phyloP scores from a whole-genome alignment of 1,140 invertebrate genomes.

The Copidosoma floridanum region DNA sequence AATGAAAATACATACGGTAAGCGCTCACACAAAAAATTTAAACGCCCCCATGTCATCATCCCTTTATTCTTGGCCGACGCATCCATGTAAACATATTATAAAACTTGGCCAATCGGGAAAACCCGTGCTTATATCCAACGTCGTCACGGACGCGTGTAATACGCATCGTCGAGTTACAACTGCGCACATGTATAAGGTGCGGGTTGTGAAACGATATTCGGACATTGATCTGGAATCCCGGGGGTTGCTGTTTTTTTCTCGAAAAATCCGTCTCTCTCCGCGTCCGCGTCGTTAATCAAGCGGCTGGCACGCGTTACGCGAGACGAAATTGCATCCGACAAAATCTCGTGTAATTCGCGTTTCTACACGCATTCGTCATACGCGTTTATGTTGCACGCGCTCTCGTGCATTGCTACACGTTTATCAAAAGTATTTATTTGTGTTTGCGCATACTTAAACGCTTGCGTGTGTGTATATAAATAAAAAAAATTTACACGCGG shows the following conservation, averaged over 20 bases:
- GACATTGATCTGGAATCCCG: slow-evolving; percentile 3
- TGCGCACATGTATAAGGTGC: too few relatives aligned
- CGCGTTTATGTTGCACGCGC: too few relatives aligned
- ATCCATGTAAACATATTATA: too few relatives aligned
- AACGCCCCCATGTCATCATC: too few relatives aligned
- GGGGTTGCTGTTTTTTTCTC: neutral
- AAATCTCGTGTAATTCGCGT: slow-evolving; percentile 4
- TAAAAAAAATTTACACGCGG: neutral
- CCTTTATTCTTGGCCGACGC: too few relatives aligned
- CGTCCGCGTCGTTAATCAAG: neutral
- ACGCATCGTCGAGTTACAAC: neutral
- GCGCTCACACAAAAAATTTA: too few relatives aligned
- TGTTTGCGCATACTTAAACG: neutral
- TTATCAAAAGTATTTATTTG: neutral
- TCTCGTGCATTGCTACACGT: neutral
- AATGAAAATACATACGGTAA: too few relatives aligned
- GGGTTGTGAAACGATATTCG: neutral
- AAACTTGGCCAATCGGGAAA: too few relatives aligned
- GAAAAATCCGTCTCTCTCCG: too few relatives aligned
- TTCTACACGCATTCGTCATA: neutral
- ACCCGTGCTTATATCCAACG: too few relatives aligned
- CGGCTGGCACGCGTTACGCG: neutral
- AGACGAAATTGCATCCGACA: neutral
- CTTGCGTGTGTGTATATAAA: neutral
- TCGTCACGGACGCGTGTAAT: too few relatives aligned